Evolutionary conservation across 2,888 invertebrate genomes (phyloP), one percentile per base, ranked within the genome.

Genomic region (Ectemnius continuus): DNA sequence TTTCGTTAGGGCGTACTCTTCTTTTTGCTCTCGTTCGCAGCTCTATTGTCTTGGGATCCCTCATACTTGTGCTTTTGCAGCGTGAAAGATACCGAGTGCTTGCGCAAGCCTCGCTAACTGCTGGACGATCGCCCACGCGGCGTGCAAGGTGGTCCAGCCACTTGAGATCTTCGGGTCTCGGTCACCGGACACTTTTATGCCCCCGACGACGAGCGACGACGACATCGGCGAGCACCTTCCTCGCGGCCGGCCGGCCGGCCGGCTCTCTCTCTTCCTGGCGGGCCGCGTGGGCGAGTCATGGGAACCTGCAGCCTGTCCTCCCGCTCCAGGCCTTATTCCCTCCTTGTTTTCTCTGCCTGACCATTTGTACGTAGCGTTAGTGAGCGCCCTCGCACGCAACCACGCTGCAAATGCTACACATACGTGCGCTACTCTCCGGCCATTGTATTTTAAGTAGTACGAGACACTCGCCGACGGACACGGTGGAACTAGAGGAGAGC

Each of bases 171-270:
- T 86, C 84, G 81, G 84, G 83, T 82, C 85, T 84, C 74, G 84
- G 73, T 76, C 79, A 68, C 73, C 61, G 76, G 89, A 88, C 88
- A 88, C 88, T 88, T 89, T 89, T 89, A 89, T 88, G 88, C 88
- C 85, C 85, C 86, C 86, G 87, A 85, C 86, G 85, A 85, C 86
- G 85, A 88, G 85, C 87, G 87, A 88, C 86, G 85, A 87, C 87
- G 87, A 89, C 86, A 85, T 87, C 87, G 52, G 80, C 84, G 83
- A 83, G 85, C 85, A 84, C 85, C 86, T 86, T 87, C 85, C 77
- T 75, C 75, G 52, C 76, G 67, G 85, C 36, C 28, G 28, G 3
- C 28, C n/a, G n/a, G 28, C 28, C 28, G 28, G 3, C 28, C 23
- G 23, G 36, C 36, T 36, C 36, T 36, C 36, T 36, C 36, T 36